Conservation (phyloP, 2,888 invertebrate species). For the Trissolcus japonicus region DNA sequence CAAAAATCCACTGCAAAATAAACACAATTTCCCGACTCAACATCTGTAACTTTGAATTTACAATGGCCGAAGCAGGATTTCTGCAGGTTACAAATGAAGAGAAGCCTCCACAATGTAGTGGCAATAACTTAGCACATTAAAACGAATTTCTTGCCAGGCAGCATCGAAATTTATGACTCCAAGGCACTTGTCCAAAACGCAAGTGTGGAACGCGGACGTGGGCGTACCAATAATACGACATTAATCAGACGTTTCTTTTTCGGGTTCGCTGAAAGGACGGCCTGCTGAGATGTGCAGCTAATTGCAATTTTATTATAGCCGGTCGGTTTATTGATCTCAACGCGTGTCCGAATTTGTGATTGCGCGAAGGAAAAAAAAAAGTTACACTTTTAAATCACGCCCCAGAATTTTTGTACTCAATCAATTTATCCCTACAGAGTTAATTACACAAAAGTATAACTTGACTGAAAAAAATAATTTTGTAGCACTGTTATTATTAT, state of each 20-base stretch:
- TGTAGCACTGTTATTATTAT: too few relatives aligned
- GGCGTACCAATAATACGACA: constrained; percentile 13
- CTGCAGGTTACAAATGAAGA: background rate
- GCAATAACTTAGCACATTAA: constrained; percentile 18
- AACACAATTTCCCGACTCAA: too few relatives aligned
- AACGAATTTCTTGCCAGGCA: constrained; percentile 15
- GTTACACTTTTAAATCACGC: constrained; percentile 21
- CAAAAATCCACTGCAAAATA: too few relatives aligned
- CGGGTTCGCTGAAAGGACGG: constrained; percentile 12
- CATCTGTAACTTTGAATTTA: too few relatives aligned
- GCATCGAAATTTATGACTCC: constrained; percentile 4
- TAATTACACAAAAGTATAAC: too few relatives aligned
- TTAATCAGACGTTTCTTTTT: constrained; percentile 6
- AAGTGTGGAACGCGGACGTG: constrained; percentile 14
- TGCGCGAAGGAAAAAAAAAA: constrained; percentile 4
- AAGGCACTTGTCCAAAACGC: constrained; percentile 6
- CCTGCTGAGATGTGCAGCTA: constrained; percentile 51
- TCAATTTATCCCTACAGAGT: too few relatives aligned
- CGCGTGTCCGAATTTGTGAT: constrained; percentile 40
- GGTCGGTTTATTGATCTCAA: constrained; percentile 65
- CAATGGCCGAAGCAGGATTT: too few relatives aligned
- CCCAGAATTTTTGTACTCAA: constrained; percentile 17
- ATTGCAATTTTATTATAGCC: constrained; percentile 65
- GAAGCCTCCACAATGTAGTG: background rate
- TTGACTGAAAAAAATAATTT: too few relatives aligned